Conservation (phyloP, 2,797 vertebrate species). For the Momotus momota region DNA sequence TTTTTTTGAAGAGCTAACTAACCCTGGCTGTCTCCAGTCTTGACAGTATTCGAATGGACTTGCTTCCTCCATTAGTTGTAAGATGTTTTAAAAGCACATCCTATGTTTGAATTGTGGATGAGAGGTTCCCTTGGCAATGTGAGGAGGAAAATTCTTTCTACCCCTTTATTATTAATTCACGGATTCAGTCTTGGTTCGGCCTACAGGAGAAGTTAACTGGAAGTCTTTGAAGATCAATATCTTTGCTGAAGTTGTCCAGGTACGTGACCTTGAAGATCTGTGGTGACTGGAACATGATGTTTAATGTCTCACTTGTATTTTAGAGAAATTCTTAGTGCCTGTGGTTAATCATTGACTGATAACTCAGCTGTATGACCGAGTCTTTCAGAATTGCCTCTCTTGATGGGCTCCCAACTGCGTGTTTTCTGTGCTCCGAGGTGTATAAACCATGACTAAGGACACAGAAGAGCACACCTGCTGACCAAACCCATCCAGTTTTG, state of each 20-base stretch:
- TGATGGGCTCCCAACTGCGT: background rate
- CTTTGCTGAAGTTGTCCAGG: slow-evolving; percentile 83
- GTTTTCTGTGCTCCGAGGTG: background rate
- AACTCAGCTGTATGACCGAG: background rate
- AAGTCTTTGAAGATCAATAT: slow-evolving; percentile 81
- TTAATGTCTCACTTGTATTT: fast-evolving
- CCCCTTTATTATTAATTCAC: slow-evolving; percentile 92
- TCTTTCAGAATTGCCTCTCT: background rate
- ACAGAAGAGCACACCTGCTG: background rate
- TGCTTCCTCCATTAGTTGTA: slow-evolving; percentile 77
- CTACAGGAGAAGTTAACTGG: slow-evolving; percentile 87
- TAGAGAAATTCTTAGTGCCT: background rate
- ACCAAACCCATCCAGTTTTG: background rate
- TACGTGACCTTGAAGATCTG: slow-evolving; percentile 63
- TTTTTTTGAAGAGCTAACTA: slow-evolving; percentile 78
- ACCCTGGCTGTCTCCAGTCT: slow-evolving; percentile 76
- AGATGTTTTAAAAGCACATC: slow-evolving; percentile 75
- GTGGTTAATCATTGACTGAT: background rate
- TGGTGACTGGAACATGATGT: background rate
- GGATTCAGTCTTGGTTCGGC: slow-evolving; percentile 99
- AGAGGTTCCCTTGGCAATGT: slow-evolving; percentile 82
- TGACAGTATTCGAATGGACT: slow-evolving; percentile 78
- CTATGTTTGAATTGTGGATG: slow-evolving; percentile 81
- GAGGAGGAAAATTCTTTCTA: slow-evolving; percentile 82
- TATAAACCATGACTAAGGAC: fast-evolving